Evolutionary conservation across 2,797 vertebrate species (phyloP), one percentile per base, ranked within the genome.

Genomic region (Gambelia wislizenii): DNA sequence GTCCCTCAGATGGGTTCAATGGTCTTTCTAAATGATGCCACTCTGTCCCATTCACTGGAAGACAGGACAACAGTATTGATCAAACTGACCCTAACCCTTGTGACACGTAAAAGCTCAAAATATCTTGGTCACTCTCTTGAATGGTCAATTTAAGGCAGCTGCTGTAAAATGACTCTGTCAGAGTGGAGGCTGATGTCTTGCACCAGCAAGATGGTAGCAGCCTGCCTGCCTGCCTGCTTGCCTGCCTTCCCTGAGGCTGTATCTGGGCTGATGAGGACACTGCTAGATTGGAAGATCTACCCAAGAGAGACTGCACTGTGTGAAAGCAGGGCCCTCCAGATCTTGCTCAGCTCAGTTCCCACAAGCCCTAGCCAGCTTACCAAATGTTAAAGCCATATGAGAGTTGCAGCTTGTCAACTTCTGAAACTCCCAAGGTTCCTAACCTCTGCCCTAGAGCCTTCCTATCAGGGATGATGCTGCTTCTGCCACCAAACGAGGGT

Each of bases 1-100:
- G 44, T 64, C 86, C 85, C 72, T 91, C 91, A 91, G 70, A 81
- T 7, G 91, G 86, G 14, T 16, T 59, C 44, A 78, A 85, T 82
- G 86, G 76, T 61, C 92, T 44, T 89, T 78, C 85, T 87, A 84
- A 91, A 89, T 22, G 79, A 89, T 83, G 59, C 8, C 67, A n/a
- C 75, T 33, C 16, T 61, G 69, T 75, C 77, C 86, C 89, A 67
- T 90, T 86, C 88, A 90, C 76, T 89, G 81, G 81, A 92, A 75
- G 49, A 87, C 92, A 67, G 88, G 83, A 92, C 91, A 92, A 52
- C 80, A 56, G 27, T 47, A 59, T 74, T 59, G 7, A n/a, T 36
- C 25, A 77, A 61, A 42, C 67, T 70, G 36, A 27, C 44, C 27
- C 44, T 78, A 61, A 67, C 12, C 20, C 33, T 82, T 30, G 12